These are phyloP conservation scores for Pollenia angustigena DNA, from an alignment of 2,888 invertebrate species.

Conservation along the genomic window DNA sequence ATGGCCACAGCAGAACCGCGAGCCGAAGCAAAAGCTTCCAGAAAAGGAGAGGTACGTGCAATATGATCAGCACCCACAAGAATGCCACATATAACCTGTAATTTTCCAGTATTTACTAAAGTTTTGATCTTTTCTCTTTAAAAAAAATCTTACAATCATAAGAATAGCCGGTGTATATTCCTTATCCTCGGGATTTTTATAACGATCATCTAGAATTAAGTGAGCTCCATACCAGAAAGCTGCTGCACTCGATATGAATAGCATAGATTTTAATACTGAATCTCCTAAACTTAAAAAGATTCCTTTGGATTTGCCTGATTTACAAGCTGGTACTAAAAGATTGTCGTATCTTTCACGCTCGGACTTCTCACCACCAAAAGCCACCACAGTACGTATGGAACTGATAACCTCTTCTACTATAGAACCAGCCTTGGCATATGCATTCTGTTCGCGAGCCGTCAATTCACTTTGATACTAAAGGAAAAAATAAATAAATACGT, in stretches of 20 bases:
- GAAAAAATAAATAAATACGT: not conserved
- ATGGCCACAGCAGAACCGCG: slow-evolving; percentile 90
- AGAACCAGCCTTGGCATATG: slow-evolving; percentile 91
- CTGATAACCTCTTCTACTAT: slow-evolving; percentile 91
- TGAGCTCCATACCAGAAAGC: slow-evolving; percentile 93
- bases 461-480: slow-evolving; percentile 87
- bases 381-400: slow-evolving; percentile 90
- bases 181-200: slow-evolving; percentile 84
- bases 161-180: slow-evolving; percentile 89
- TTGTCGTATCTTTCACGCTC: slow-evolving; percentile 87
- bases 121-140: not conserved
- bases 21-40: slow-evolving; percentile 90
- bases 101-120: not conserved
- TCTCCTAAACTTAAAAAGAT: slow-evolving; percentile 89
- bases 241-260: slow-evolving; percentile 90
- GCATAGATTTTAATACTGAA: slow-evolving; percentile 89
- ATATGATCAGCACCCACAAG: slow-evolving; percentile 92
- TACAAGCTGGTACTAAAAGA: slow-evolving; percentile 87
- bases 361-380: slow-evolving; percentile 91
- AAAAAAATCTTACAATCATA: slow-evolving; percentile 87
- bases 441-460: slow-evolving; percentile 87
- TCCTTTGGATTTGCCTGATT: slow-evolving; percentile 87
- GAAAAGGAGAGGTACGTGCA: slow-evolving; percentile 90
- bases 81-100: slow-evolving; percentile 88
- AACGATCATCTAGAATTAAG: slow-evolving; percentile 88